Base-by-base conservation (phyloP, 2,113 vertebrate genomes). In the Phasianus colchicus region DNA sequence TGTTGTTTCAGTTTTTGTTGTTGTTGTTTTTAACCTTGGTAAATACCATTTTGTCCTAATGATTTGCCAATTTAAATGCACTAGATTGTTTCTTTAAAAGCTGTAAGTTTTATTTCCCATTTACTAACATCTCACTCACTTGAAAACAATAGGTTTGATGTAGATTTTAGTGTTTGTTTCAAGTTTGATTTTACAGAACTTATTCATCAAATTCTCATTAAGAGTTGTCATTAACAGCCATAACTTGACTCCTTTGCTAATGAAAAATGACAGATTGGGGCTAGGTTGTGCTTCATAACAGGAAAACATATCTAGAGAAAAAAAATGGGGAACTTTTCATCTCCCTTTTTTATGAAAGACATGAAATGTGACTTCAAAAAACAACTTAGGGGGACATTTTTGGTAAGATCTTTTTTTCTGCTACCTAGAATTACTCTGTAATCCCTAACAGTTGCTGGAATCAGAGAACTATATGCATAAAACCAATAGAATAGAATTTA, bases 191-290 rank as follows among this genome's bases (percentile, higher is more conserved):
- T 92, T 94, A 43, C 52, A 69, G 47, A 52, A 5, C 22, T 94
- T 90, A 19, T 2, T 83, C 34, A 80, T 75, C 80, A 81, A 92
- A 74, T 88, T 65, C 52, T 90, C 73, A 61, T 95, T 94, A 93
- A 66, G 34, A 34, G 34, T 83, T 77, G 72, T 92, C 82, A 86
- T 91, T 92, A 91, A 60, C 18, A 90, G 48, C 75, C 61, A 27
- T 65, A 82, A 34, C 55, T 47, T 80, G 47, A 70, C 57, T 96
- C 34, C 45, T 94, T 71, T 83, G 71, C 84, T 93, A 88, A 96
- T 95, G 67, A 76, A 78, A 88, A 90, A 65, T 80, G 87, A 83
- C 94, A 96, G 84, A 83, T 86, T 85, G 5, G 72, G 75, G 87
- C 82, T 85, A 93, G 32, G 70, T 42, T 61, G 83, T 75, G 52